A percentile compares a stretch with the other conserved stretches of the same genome.
phyloP scores from a whole-genome alignment of 1,140 invertebrate species.

The Trachelipus rathkii region DNA sequence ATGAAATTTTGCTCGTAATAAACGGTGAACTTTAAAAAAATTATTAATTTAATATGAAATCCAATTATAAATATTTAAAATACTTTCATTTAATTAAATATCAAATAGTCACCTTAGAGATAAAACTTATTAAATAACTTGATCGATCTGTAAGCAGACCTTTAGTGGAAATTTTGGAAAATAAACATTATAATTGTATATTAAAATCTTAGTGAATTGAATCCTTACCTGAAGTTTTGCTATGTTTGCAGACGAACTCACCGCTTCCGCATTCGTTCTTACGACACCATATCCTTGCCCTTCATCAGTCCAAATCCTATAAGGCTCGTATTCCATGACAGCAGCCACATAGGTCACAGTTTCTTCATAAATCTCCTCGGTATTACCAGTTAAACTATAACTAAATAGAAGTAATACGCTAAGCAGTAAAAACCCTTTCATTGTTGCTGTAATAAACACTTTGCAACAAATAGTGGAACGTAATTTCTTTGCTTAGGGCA shows the following conservation, averaged over 20 bases:
- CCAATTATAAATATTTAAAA: neutral
- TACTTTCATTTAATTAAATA: neutral
- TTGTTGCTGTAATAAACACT: no score
- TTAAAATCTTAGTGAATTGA: neutral
- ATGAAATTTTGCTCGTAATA: neutral
- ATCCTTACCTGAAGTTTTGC: neutral
- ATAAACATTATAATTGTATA: neutral
- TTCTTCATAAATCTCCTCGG: no score
- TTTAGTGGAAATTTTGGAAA: neutral
- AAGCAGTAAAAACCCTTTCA: no score
- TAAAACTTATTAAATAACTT: no score
- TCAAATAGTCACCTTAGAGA: neutral
- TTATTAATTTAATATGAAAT: neutral
- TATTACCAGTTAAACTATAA: no score
- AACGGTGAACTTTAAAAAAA: neutral
- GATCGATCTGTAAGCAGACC: no score
- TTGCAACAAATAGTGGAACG: no score
- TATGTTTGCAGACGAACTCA: neutral
- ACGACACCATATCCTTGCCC: constrained; percentile 13
- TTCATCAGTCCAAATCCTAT: constrained; percentile 23
- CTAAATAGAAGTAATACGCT: no score
- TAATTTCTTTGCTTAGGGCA: no score
- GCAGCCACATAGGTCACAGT: constrained; percentile 30
- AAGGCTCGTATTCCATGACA: constrained; percentile 37
- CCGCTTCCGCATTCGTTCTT: neutral